These are phyloP conservation scores for Aspidiotus rigidus DNA, from an alignment of 2,888 invertebrate species.

Conservation along the genomic window DNA sequence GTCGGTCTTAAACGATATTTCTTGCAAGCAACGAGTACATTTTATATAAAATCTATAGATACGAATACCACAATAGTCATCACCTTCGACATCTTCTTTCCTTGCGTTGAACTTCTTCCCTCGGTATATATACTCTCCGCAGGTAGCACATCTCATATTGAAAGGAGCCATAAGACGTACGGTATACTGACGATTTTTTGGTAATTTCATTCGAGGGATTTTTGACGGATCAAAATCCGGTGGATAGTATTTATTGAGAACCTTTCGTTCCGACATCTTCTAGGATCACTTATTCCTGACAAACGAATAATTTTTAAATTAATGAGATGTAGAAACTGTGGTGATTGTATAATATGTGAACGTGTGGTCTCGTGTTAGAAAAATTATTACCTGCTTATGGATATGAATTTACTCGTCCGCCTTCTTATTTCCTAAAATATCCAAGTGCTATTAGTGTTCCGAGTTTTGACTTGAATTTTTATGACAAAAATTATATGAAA, in stretches of 20 bases:
- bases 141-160: constrained; percentile 98
- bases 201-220: constrained; percentile 92
- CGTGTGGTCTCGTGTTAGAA: no score
- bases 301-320: no score
- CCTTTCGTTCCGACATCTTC: constrained; percentile 82
- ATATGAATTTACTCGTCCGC: no score
- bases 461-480: no score
- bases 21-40: constrained; percentile 94
- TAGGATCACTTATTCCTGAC: no score
- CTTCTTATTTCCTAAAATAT: no score
- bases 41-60: constrained; percentile 98
- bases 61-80: constrained; percentile 89
- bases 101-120: constrained; percentile 99
- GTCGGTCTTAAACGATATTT: constrained; percentile 98
- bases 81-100: constrained; percentile 96
- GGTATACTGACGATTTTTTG: constrained; percentile 92
- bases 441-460: no score
- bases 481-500: no score
- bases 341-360: no score
- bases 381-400: no score
- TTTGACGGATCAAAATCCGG: constrained; percentile 99
- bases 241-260: constrained; percentile 97
- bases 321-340: no score
- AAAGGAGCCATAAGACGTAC: constrained; percentile 99
- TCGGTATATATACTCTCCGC: constrained; percentile 97